Evolutionary conservation across 2,797 vertebrate species (phyloP).

Genomic region (Tauraco hartlaubi): DNA sequence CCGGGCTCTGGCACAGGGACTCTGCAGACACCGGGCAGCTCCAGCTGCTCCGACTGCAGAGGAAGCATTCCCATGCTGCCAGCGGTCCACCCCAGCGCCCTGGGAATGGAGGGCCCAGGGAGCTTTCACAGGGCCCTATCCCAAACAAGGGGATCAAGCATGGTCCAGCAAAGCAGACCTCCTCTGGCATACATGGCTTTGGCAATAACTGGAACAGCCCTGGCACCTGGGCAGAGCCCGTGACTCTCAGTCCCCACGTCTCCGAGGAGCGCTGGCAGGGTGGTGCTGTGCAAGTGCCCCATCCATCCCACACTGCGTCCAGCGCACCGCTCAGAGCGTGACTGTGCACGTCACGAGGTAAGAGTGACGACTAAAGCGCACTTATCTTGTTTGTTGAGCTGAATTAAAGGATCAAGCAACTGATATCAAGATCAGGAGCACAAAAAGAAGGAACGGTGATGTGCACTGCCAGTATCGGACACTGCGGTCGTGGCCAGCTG

Average conservation of each 20-base stretch:
- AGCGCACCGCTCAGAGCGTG: accelerated
- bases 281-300: neutral
- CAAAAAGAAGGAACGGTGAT: neutral
- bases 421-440: neutral
- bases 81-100: accelerated
- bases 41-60: accelerated
- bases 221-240: accelerated
- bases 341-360: accelerated
- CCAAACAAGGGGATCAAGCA: no score
- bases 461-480: neutral
- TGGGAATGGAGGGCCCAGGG: neutral
- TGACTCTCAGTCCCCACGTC: no score
- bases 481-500: accelerated
- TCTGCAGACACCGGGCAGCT: neutral
- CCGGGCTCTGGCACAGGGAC: neutral
- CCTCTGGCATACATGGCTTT: neutral
- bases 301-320: accelerated
- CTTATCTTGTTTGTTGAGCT: neutral
- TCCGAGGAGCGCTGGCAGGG: accelerated
- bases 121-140: no score
- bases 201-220: neutral
- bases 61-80: neutral
- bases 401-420: neutral
- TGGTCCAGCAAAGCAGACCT: neutral
- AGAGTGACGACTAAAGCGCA: neutral